Percentiles rank a stretch among this genome's conserved stretches.
These are phyloP conservation scores for Halcyon chelicuti DNA, from an alignment of 2,797 vertebrate genomes.

Conservation along the genomic window DNA sequence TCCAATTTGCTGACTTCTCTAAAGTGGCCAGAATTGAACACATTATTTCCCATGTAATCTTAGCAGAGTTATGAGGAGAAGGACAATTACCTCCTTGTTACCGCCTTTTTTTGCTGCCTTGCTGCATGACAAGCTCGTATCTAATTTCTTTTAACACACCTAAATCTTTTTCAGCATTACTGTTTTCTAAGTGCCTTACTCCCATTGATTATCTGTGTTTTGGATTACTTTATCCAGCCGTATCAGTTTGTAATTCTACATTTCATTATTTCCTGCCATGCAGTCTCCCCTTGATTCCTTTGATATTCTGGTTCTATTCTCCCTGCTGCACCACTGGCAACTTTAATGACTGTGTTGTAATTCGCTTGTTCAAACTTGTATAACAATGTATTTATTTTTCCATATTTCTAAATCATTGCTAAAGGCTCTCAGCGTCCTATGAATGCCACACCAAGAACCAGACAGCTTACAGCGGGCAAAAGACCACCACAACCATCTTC, in stretches of 20 bases:
- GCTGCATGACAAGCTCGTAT: neutral
- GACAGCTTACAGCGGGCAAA: neutral
- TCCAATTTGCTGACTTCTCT: slow-evolving; percentile 37
- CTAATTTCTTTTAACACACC: slow-evolving; percentile 19
- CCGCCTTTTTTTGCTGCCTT: neutral
- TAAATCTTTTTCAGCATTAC: slow-evolving; percentile 26
- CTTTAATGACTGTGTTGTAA: neutral
- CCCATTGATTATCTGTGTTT: slow-evolving; percentile 24
- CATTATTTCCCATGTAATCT: slow-evolving; percentile 19
- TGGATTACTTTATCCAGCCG: neutral
- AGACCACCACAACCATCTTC: neutral
- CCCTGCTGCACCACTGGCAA: neutral
- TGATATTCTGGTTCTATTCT: neutral
- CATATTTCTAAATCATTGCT: neutral
- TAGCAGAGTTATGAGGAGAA: slow-evolving; percentile 16
- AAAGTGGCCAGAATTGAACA: neutral
- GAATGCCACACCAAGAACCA: neutral
- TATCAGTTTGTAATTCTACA: neutral
- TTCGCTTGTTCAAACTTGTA: neutral
- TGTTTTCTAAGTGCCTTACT: neutral
- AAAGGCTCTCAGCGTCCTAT: neutral
- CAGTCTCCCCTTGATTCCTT: neutral
- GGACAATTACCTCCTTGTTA: slow-evolving; percentile 12
- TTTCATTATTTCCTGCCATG: neutral
- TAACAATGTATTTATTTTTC: neutral